These are phyloP conservation scores for Meandrina meandrites DNA, from an alignment of 92 coral and sea anemone species.

Conservation along the genomic window DNA sequence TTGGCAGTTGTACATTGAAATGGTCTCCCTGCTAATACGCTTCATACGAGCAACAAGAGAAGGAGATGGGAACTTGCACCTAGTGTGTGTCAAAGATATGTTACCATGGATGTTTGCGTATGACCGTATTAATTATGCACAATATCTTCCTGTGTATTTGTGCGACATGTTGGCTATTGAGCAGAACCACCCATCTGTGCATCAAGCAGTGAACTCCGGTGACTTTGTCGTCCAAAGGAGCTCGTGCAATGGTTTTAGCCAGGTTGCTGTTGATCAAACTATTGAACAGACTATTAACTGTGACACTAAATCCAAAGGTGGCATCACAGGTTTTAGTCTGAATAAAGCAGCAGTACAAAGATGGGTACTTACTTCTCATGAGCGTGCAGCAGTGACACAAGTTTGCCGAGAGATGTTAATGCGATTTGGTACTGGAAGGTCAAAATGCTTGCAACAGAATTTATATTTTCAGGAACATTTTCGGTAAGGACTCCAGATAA, in stretches of 20 bases:
- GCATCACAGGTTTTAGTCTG: conserved; percentile 41
- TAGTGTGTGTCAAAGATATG: conserved; percentile 49
- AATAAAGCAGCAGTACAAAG: conserved; percentile 54
- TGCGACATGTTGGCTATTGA: conserved; percentile 23
- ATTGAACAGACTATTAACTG: conserved; percentile 53
- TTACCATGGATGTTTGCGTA: conserved; percentile 59
- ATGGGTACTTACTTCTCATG: conserved; percentile 71
- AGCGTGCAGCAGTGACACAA: conserved; percentile 57
- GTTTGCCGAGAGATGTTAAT: conserved; percentile 67
- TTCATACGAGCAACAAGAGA: conserved; percentile 60
- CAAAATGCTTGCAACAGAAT: no score
- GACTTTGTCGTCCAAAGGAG: conserved; percentile 41
- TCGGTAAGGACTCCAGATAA: no score
- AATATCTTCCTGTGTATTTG: conserved; percentile 34
- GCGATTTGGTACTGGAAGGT: no score
- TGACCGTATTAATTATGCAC: conserved; percentile 49
- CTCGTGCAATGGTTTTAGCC: conserved; percentile 32
- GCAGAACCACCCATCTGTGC: conserved; percentile 26
- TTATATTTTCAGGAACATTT: no score
- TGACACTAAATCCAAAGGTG: conserved; percentile 60
- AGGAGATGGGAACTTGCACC: conserved; percentile 53
- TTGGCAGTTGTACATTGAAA: conserved; percentile 27
- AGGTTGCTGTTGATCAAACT: conserved; percentile 41
- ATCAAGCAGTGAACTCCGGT: conserved; percentile 31
- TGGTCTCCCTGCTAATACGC: conserved; percentile 32